phyloP scores from a whole-genome alignment of 2,888 invertebrate species.

The Machimus rusticus region DNA sequence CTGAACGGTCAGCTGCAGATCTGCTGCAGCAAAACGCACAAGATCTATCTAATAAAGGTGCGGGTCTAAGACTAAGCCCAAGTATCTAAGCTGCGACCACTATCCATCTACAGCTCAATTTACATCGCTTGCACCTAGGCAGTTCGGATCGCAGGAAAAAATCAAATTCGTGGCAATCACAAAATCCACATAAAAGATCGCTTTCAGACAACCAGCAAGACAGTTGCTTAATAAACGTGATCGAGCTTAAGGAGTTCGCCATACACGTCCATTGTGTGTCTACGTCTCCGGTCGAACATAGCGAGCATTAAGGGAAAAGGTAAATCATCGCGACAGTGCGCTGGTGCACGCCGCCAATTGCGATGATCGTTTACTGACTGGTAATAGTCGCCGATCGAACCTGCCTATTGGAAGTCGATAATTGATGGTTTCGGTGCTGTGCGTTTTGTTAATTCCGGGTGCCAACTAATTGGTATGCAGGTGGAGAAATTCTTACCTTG shows the following conservation, averaged over 20 bases:
- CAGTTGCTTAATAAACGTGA: constrained; percentile 59
- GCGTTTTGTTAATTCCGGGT: not conserved
- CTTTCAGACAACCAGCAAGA: constrained; percentile 56
- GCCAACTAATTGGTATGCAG: not conserved
- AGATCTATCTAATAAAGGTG: constrained; percentile 16
- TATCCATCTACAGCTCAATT: constrained; percentile 9
- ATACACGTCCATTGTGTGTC: not conserved
- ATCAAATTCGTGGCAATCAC: constrained; percentile 55
- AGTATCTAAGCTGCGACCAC: not conserved
- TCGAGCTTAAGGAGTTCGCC: constrained; percentile 49
- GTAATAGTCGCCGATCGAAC: not conserved
- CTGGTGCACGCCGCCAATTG: not conserved
- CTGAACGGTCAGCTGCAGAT: not conserved
- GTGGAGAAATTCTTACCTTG: not conserved
- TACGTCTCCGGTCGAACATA: not conserved
- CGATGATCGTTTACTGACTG: not conserved
- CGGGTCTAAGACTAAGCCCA: not conserved
- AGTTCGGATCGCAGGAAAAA: constrained; percentile 46
- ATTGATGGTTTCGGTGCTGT: not conserved
- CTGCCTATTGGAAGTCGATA: not conserved
- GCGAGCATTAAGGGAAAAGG: constrained; percentile 22
- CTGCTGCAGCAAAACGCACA: not conserved
- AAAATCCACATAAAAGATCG: constrained; percentile 61
- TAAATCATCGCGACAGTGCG: constrained; percentile 2
- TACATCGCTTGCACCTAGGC: constrained; percentile 30